Conservation (phyloP, 2,797 vertebrate species). For the Emydoidea blandingii region DNA sequence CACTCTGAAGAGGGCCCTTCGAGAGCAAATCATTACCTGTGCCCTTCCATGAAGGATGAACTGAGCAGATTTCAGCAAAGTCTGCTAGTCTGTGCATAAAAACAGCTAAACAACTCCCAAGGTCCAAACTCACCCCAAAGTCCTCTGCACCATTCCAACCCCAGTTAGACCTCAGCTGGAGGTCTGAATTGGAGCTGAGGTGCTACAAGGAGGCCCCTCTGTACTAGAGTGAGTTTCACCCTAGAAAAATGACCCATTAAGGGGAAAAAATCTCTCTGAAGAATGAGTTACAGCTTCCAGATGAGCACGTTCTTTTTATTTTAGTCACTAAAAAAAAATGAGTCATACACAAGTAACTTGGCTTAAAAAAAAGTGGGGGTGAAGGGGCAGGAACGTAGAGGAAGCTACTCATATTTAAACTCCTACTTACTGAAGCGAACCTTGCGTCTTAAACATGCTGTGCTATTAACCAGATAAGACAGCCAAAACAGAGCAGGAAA, state of each 20-base stretch:
- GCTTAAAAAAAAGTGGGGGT: neutral
- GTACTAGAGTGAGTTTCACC: neutral
- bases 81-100: neutral
- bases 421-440: conserved; percentile 29
- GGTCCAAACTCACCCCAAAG: neutral
- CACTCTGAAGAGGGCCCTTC: neutral
- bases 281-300: neutral
- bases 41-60: neutral
- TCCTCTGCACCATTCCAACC: neutral
- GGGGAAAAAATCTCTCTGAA: neutral
- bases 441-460: neutral
- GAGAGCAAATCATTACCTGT: neutral
- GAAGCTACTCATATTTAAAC: neutral
- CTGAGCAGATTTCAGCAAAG: neutral
- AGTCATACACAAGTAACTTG: conserved; percentile 13
- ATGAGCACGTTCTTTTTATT: neutral
- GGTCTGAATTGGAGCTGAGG: neutral
- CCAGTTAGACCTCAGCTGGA: neutral
- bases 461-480: neutral
- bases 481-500: conserved; percentile 20
- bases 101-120: neutral
- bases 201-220: neutral
- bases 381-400: neutral
- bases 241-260: neutral
- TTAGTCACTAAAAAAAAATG: conserved; percentile 14